Evolutionary conservation across 2,797 vertebrate genomes (phyloP), one percentile per base, ranked within the genome.

Genomic region (Brotula barbata): DNA sequence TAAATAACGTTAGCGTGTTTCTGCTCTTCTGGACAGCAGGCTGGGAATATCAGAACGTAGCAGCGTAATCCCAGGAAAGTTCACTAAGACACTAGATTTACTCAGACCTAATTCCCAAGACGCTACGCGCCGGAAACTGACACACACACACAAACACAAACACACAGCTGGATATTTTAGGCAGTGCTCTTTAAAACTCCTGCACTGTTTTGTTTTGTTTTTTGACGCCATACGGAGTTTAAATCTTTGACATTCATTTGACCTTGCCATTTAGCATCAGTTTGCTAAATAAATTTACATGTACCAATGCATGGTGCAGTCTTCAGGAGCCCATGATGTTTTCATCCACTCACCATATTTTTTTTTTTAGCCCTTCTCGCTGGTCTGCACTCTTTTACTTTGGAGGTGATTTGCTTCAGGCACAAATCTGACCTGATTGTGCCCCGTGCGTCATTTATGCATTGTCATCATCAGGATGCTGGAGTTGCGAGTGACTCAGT

Each of bases 401-500:
- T 34, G 39, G 70, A 77, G 81, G 58, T 71, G 54, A 21, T 79
- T 71, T 11, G 82, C 84, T 84, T 4, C 39, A 75, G 82, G 84
- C 82, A 1, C 75, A 81, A 84, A 80, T 75, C 80, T 85, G 85
- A 77, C 78, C 71, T 48, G 70, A 73, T 71, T 87, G 81, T 81
- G 80, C 85, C 61, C 76, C 64, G 57, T 86, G 76, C 84, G 87
- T 91, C 87, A 89, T 90, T 90, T 80, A 91, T 90, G 84, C 81
- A 63, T 63, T 73, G 81, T 88, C 85, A 85, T 82, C 79, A 80
- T 84, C 70, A 66, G 79, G 74, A 84, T 86, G 76, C 75, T 75
- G 60, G 33, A 67, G 68, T 68, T 84, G 75, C 70, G 75, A 67
- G 71, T 62, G 75, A 76, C 61, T 76, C 75, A 73, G 74, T 78